These are phyloP conservation scores for Rhynchotus rufescens DNA, from an alignment of 2,797 vertebrate genomes.

Conservation along the genomic window DNA sequence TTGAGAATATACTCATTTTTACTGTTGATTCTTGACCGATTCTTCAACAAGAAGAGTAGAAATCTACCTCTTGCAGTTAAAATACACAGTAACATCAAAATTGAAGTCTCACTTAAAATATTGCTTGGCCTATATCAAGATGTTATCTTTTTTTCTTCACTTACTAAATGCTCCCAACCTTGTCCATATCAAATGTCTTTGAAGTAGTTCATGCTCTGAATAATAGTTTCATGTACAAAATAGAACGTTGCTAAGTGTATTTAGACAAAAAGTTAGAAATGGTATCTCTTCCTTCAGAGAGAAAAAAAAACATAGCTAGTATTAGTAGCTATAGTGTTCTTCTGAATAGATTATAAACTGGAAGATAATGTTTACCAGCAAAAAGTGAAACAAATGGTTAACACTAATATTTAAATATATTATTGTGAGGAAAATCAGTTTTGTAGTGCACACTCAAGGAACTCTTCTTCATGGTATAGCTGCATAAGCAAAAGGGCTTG, in stretches of 20 bases:
- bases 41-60: conserved; percentile 21
- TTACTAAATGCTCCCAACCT: not conserved
- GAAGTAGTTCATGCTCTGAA: not conserved
- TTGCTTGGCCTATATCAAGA: not conserved
- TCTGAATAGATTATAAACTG: not conserved
- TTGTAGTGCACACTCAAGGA: not conserved
- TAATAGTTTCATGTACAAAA: not conserved
- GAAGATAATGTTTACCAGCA: not conserved
- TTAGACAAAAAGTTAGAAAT: not conserved
- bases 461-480: not conserved
- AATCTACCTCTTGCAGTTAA: conserved; percentile 19
- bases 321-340: not conserved
- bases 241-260: not conserved
- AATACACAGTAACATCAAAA: not conserved
- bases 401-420: not conserved
- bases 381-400: not conserved
- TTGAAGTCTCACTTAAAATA: not conserved
- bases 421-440: not conserved
- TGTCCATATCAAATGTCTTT: not conserved
- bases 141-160: not conserved
- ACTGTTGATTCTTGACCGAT: conserved; percentile 31
- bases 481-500: not conserved
- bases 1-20: conserved; percentile 1
- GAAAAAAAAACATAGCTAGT: not conserved
- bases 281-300: not conserved